Base-by-base conservation (phyloP, 1,140 invertebrate species). In the Saccostrea cuccullata region DNA sequence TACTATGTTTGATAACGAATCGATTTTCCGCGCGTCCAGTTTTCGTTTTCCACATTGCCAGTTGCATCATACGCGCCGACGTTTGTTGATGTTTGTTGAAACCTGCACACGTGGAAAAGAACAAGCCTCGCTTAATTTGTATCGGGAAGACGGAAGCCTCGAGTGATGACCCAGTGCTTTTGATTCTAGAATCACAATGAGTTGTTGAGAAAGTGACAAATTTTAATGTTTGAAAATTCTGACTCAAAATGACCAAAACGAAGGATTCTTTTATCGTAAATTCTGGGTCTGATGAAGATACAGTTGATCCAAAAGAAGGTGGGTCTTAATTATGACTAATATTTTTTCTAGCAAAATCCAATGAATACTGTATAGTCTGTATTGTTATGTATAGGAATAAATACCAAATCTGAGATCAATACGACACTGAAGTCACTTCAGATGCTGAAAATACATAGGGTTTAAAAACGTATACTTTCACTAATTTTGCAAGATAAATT, bases 51-150 rank as follows among this genome's bases (percentile, higher is more conserved):
- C 8, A 77, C 26, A 13, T 13, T 77, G 70, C 70, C 70, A 12
- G 23, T 77, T 77, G 70, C 70, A 77, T 77, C 70, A 77, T 77
- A 30, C 70, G 23, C 23, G 70, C 70, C 30, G 70, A 77, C 70
- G 70, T 30, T 77, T 77, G 70, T 77, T 77, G 70, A 36, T 77
- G 26, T 77, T 77, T 15, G 2, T 6, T 64, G 15, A 20, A 30
- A 11, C 26, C 13, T 77, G 26, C 26, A 77, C 70, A 30, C 26
- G 70, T 36, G 26, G 23, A 77, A 30, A 30, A 11, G 26, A 77
- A 36, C 30, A 36, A 77, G 15, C 30, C 15, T 17, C 5, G 1
- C n/a, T 64, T 20, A 47, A 47, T 47, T 47, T 47, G 47, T 47
- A 47, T 47, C 47, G 1, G 47, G 47, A 47, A 47, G 40, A 9